phyloP scores from a whole-genome alignment of 2,888 invertebrate genomes.

The Ophion ventricosus region DNA sequence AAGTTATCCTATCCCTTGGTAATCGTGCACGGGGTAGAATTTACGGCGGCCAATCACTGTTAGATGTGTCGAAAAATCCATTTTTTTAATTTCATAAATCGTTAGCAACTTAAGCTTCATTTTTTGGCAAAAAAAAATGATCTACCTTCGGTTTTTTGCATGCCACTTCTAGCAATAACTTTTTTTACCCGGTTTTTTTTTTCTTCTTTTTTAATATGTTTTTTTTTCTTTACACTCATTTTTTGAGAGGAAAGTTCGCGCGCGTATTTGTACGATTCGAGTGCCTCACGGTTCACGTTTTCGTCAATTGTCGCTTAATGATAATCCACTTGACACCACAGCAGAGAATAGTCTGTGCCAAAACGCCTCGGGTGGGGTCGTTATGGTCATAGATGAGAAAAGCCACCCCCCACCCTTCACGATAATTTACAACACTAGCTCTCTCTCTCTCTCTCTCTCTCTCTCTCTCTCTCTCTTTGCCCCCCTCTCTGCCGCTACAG shows the following conservation, averaged over 20 bases:
- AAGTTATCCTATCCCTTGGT: too few species aligned
- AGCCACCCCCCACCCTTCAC: too few species aligned
- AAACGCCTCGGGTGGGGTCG: slow-evolving; percentile 34
- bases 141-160: too few species aligned
- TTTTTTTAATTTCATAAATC: too few species aligned
- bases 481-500: neutral
- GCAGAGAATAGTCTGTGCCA: slow-evolving; percentile 26
- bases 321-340: slow-evolving; percentile 59
- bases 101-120: too few species aligned
- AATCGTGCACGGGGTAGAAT: too few species aligned
- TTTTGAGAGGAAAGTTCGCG: neutral
- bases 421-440: slow-evolving; percentile 54
- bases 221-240: neutral
- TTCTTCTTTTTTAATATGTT: too few species aligned
- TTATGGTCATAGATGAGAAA: slow-evolving; percentile 36
- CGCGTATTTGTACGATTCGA: slow-evolving; percentile 9
- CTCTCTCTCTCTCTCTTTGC: neutral
- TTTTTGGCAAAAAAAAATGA: too few species aligned
- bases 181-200: too few species aligned
- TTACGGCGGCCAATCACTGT: too few species aligned
- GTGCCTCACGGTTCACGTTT: slow-evolving; percentile 16
- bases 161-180: too few species aligned
- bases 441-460: neutral
- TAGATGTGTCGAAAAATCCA: too few species aligned
- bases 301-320: slow-evolving; percentile 55